Evolutionary conservation across 2,113 vertebrate genomes (phyloP), one percentile per base, ranked within the genome.

Genomic region (Syngnathus floridae): DNA sequence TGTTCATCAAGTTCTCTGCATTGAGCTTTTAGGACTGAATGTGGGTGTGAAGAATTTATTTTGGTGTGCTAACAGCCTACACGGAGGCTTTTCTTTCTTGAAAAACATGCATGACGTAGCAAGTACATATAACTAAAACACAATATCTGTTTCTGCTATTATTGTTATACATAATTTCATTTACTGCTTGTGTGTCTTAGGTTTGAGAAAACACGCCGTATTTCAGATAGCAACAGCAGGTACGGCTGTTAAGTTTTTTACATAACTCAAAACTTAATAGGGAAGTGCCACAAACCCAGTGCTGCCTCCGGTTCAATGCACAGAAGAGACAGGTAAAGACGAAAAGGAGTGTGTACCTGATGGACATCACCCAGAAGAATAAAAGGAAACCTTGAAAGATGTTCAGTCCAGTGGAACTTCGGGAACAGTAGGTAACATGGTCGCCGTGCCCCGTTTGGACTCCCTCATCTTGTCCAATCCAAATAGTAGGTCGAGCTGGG

Each of bases 381-480:
- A 31, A 31, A 43, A 21, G 41, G 26, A 69, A 22, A 26, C n/a
- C 63, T 0, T 1, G 4, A 37, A 35, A 21, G 43, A n/a, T 0
- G 37, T 64, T 87, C 75, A 93, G 84, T 92, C 85, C 76, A 92
- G 75, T 1, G 84, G 74, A 66, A 89, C 79, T 41, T 91, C 89
- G 2, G 75, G 31, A 40, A 80, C 70, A 10, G 43, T 51, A 62
- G 80, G 71, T 35, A 64, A 48, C 74, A 72, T 67, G 22, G 54
- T 65, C 35, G 46, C 77, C 7, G 88, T 86, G 43, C 82, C 90
- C 40, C 49, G 82, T 71, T 89, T 91, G 3, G 91, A 89, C 43
- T 92, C 90, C 61, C 75, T 89, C 92, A 93, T 91, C 80, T 91
- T 93, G 71, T 92, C 91, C 59, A 92, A 76, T 41, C 90, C 90